Evolutionary conservation across 1,140 invertebrate genomes (phyloP), one percentile per base, ranked within the genome.

Genomic region (Dryas iulia): DNA sequence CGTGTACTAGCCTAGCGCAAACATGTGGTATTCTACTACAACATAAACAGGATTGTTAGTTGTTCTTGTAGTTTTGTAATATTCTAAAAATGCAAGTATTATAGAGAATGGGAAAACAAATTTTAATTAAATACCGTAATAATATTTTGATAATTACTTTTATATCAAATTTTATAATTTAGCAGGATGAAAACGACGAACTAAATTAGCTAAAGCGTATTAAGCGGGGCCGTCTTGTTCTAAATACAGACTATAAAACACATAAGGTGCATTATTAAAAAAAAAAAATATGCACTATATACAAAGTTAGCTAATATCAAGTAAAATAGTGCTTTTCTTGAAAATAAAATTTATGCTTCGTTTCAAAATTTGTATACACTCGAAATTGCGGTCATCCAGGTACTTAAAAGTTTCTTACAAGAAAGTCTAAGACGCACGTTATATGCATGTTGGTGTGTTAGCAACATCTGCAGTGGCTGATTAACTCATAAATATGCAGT

Each of bases 401-500:
- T 21, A 47, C 18, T 47, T 47, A 47, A 18, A 47, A 47, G 39
- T 47, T 47, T 10, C 14, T 3, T 21, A 21, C 0, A 47, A 21
- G 39, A 47, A 10, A 47, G 3, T 14, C 57, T 66, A 33, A 66
- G 65, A 66, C 35, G 39, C 14, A 31, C 47, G 66, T 26, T 67
- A 56, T 28, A 62, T 56, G 59, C 59, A 68, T 68, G 59, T 26
- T 23, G 47, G 60, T 18, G 11, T 47, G 24, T 60, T 52, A 39
- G 66, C 59, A 68, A 58, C 66, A 69, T 53, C 65, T 72, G 70
- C 66, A 64, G 11, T 33, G 66, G 60, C 30, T 75, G 70, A 76
- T 76, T 76, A 73, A 69, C 71, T 76, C 71, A 76, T 76, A 73
- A 70, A 76, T 76, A 76, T 76, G 71, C 71, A 76, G 60, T 66